Evolutionary conservation across 2,888 invertebrate species (phyloP).

Genomic region (Camponotus fellah): DNA sequence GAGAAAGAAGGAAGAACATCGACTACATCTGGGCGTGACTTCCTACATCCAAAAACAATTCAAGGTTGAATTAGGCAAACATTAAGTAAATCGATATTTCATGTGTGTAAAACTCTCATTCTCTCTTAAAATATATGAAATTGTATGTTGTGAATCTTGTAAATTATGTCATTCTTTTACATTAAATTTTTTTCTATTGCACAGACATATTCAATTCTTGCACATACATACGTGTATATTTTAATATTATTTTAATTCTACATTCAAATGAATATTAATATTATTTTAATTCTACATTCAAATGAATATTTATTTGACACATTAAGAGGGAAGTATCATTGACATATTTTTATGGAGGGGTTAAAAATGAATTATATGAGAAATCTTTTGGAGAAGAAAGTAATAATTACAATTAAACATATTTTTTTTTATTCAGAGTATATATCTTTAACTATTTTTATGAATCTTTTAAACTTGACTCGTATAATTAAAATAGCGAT

Average conservation of each 20-base stretch:
- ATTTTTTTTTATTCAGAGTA: not conserved
- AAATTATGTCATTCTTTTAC: not conserved
- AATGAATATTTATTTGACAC: not conserved
- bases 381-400: not conserved
- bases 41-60: slow-evolving; percentile 33
- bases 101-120: not conserved
- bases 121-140: not conserved
- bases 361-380: not conserved
- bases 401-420: not conserved
- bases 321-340: not conserved
- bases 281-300: not conserved
- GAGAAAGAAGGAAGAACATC: not conserved
- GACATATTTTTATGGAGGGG: not conserved
- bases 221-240: not conserved
- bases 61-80: not conserved
- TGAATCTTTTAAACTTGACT: not conserved
- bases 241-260: not conserved
- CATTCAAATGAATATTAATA: not conserved
- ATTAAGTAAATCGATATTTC: not conserved
- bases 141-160: not conserved
- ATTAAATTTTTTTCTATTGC: not conserved
- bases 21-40: slow-evolving; percentile 17
- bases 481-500: not conserved
- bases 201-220: not conserved
- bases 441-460: not conserved